Percentiles rank a stretch among this genome's conserved stretches.
These are phyloP conservation scores for Cantharis nigra DNA, from an alignment of 2,888 invertebrate species.

Conservation along the genomic window DNA sequence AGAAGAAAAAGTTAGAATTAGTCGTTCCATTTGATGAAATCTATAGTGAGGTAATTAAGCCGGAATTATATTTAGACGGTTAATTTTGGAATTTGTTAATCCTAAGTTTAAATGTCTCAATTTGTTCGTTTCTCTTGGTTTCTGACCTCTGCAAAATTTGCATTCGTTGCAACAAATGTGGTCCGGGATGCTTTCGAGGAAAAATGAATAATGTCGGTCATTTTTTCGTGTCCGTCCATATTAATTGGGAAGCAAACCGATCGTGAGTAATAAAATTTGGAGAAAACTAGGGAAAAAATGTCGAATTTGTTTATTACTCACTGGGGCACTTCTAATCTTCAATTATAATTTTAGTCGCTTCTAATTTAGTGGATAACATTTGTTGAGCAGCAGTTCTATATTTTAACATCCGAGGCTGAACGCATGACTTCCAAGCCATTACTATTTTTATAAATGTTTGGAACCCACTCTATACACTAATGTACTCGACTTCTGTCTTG, in stretches of 20 bases:
- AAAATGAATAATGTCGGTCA: neutral
- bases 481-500: constrained; percentile 12
- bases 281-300: neutral
- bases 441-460: constrained; percentile 19
- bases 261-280: neutral
- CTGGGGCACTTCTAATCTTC: constrained; percentile 2
- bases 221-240: neutral
- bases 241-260: neutral
- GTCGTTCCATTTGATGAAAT: neutral
- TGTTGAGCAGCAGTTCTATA: constrained; percentile 16
- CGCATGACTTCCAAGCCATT: constrained; percentile 12
- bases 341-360: constrained; percentile 19
- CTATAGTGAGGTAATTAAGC: neutral
- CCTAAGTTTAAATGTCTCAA: neutral
- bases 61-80: neutral
- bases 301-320: neutral
- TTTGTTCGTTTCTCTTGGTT: neutral
- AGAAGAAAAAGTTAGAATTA: neutral
- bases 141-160: neutral
- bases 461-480: constrained; percentile 16
- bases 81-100: neutral
- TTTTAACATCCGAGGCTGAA: constrained; percentile 12
- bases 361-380: constrained; percentile 17
- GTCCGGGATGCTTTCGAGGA: neutral
- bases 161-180: neutral